Evolutionary conservation across 2,797 vertebrate species (phyloP).

Genomic region (Lagorchestes hirsutus): DNA sequence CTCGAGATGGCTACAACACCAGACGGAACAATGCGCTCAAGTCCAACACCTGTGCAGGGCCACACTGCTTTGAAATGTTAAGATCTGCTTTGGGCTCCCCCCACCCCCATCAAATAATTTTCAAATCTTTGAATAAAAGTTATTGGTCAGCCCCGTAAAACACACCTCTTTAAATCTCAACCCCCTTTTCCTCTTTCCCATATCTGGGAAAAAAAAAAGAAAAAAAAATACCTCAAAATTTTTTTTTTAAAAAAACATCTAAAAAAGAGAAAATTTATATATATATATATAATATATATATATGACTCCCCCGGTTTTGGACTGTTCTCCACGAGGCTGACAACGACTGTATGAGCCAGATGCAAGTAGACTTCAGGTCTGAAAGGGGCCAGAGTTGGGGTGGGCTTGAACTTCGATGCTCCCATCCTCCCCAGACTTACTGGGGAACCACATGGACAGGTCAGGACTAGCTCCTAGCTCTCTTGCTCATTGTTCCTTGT

Average conservation of each 20-base stretch:
- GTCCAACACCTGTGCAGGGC: slow-evolving; percentile 59
- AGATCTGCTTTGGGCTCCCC: slow-evolving; percentile 50
- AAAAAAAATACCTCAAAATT: slow-evolving; percentile 41
- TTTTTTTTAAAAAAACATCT: slow-evolving; percentile 44
- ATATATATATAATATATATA: slow-evolving; percentile 65
- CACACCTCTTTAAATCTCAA: slow-evolving; percentile 19
- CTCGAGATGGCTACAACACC: slow-evolving; percentile 91
- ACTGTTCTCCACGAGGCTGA: slow-evolving; percentile 46
- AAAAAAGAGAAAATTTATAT: slow-evolving; percentile 61
- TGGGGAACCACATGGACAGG: background rate
- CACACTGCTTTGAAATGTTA: slow-evolving; percentile 44
- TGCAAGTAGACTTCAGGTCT: slow-evolving; percentile 6
- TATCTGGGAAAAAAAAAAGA: slow-evolving; percentile 55
- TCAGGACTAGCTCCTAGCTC: slow-evolving; percentile 5
- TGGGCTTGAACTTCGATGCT: slow-evolving; percentile 18
- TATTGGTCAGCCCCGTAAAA: slow-evolving; percentile 66
- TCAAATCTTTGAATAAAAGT: slow-evolving; percentile 65
- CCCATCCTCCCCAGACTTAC: slow-evolving; percentile 12
- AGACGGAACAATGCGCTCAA: slow-evolving; percentile 81
- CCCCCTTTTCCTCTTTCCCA: slow-evolving; percentile 25
- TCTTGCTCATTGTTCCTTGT: background rate
- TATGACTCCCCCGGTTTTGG: slow-evolving; percentile 60
- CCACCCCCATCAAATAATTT: slow-evolving; percentile 55
- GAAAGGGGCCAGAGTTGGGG: background rate
- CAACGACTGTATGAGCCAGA: background rate